Conservation (phyloP, 2,888 invertebrate genomes). For the Lysandra coridon region DNA sequence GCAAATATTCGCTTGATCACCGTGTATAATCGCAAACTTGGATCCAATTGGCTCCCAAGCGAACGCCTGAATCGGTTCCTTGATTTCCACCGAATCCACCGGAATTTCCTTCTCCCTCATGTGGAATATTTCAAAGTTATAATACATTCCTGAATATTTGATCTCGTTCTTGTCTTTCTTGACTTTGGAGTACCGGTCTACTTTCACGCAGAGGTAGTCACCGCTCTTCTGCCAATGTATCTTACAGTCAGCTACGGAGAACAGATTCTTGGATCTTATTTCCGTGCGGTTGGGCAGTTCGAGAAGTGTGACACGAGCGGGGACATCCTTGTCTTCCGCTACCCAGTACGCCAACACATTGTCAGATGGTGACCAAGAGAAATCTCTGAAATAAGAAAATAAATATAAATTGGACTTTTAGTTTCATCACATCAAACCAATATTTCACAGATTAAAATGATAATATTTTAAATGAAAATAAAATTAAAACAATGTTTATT, state of each 20-base stretch:
- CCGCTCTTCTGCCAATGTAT: slow-evolving; percentile 99
- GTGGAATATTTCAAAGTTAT: slow-evolving; percentile 99
- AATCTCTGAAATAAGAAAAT: slow-evolving; percentile 83
- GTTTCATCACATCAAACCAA: background rate
- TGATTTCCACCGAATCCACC: slow-evolving; percentile 97
- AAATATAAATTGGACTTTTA: background rate
- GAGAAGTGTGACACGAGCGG: slow-evolving; percentile 95
- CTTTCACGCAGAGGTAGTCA: slow-evolving; percentile 97
- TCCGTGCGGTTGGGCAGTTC: slow-evolving; percentile 95
- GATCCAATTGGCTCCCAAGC: slow-evolving; percentile 99
- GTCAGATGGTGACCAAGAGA: slow-evolving; percentile 99
- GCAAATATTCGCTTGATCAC: slow-evolving; percentile 89
- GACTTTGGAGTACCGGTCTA: slow-evolving; percentile 89
- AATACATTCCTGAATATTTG: slow-evolving; percentile 98
- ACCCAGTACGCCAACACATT: slow-evolving; percentile 99
- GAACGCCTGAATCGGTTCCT: slow-evolving; percentile 95
- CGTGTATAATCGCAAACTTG: slow-evolving; percentile 98
- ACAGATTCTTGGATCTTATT: slow-evolving; percentile 95
- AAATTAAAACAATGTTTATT: too few species aligned
- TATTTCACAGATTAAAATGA: background rate
- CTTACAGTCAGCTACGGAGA: slow-evolving; percentile 98
- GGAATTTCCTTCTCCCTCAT: slow-evolving; percentile 99
- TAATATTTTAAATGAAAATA: too few species aligned
- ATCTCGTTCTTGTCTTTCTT: slow-evolving; percentile 96
- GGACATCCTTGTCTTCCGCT: slow-evolving; percentile 97